These are phyloP conservation scores for Silurus meridionalis DNA, from an alignment of 2,113 vertebrate genomes.

Conservation along the genomic window DNA sequence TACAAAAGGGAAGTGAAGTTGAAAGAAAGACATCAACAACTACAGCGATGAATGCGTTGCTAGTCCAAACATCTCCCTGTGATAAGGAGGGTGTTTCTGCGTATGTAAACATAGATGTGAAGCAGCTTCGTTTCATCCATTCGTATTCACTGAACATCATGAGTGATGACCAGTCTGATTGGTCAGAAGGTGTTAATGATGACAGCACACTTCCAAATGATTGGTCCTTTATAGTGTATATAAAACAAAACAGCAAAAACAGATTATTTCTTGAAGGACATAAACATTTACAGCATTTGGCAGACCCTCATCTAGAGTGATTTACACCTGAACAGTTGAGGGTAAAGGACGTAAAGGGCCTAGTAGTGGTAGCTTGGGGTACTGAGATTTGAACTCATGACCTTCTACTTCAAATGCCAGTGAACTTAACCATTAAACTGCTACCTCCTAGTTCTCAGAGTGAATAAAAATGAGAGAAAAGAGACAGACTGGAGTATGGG, in stretches of 20 bases:
- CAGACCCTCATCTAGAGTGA: too few relatives aligned
- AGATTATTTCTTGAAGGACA: too few relatives aligned
- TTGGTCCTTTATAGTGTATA: too few relatives aligned
- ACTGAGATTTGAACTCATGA: too few relatives aligned
- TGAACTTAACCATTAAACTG: too few relatives aligned
- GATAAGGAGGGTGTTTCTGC: neutral
- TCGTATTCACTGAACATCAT: too few relatives aligned
- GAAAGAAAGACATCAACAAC: neutral
- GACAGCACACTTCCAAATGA: neutral
- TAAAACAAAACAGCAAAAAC: neutral
- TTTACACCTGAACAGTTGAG: too few relatives aligned
- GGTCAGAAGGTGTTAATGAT: neutral
- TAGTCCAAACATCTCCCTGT: neutral
- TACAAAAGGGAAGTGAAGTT: neutral
- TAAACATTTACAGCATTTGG: too few relatives aligned
- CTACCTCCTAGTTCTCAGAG: neutral
- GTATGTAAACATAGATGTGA: neutral
- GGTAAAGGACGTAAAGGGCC: too few relatives aligned
- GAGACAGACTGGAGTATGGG: neutral
- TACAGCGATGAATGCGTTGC: neutral
- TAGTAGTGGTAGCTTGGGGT: too few relatives aligned
- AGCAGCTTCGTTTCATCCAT: too few relatives aligned
- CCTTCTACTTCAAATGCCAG: too few relatives aligned
- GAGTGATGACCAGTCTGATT: neutral
- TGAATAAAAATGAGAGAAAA: neutral